Evolutionary conservation across 2,888 invertebrate genomes (phyloP), one percentile per base, ranked within the genome.

Genomic region (Noctua comes): DNA sequence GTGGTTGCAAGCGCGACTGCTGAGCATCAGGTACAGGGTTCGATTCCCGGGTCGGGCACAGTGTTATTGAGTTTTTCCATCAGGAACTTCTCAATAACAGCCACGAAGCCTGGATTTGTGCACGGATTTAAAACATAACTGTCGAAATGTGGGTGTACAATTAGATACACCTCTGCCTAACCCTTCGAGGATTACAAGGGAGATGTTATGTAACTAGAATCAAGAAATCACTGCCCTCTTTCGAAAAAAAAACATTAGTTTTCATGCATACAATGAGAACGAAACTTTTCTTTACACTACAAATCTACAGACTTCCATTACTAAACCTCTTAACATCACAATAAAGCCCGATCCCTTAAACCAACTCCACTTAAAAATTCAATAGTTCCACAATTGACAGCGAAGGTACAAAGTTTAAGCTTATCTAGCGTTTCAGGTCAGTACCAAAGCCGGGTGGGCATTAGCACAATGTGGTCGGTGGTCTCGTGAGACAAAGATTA

Each of bases 401-500:
- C 90, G 91, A 88, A 91, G 90, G 91, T 91, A 88, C 88, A 90
- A 92, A 93, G 91, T 92, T 93, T 90, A 91, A 92, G 93, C 93
- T 94, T 93, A 93, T 93, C 93, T 91, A 89, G 90, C 91, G 88
- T 91, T 92, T 91, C 90, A 90, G 91, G 92, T 89, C 90, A 91
- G 91, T 90, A 93, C 93, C 93, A 95, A 93, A 93, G 93, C 93
- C 89, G 88, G 89, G 83, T 86, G 88, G 83, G 91, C 90, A 90
- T 90, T 92, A 92, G 92, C 90, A 93, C 94, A 94, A 93, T 95
- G 93, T 92, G 93, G 92, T 89, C 91, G 90, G 88, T 83, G 91
- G 93, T 93, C 94, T 94, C 94, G 90, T 86, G 93, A 94, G 95
- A 94, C 93, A 91, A 94, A 95, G 94, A 95, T 95, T 93, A 95